phyloP scores from a whole-genome alignment of 2,113 vertebrate species.

The Typhlomys cinereus region DNA sequence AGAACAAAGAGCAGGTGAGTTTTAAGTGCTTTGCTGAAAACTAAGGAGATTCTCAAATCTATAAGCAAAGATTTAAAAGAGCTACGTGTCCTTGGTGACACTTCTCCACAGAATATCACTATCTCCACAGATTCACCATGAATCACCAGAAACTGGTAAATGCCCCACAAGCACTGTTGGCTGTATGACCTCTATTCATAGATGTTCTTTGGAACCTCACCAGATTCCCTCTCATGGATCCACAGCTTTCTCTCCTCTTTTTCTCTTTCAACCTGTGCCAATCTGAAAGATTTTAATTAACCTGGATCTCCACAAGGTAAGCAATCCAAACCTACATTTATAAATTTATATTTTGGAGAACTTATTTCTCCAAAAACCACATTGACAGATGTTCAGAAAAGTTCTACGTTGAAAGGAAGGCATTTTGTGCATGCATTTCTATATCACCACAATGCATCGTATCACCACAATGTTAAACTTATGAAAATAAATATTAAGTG shows the following conservation, averaged over 20 bases:
- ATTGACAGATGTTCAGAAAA: neutral
- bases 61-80: neutral
- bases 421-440: neutral
- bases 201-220: neutral
- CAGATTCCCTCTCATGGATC: neutral
- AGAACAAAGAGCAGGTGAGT: neutral
- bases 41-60: neutral
- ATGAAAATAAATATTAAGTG: neutral
- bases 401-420: neutral
- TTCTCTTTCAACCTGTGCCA: neutral
- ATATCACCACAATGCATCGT: accelerated
- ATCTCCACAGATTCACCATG: accelerated
- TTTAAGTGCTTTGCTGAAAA: neutral
- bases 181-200: neutral
- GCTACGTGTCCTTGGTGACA: neutral
- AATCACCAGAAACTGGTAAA: neutral
- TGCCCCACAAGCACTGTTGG: neutral
- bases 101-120: neutral
- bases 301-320: neutral
- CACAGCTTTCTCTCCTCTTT: neutral
- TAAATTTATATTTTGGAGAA: too few species aligned
- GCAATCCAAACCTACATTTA: neutral
- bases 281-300: neutral
- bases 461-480: neutral
- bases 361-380: neutral